phyloP scores from a whole-genome alignment of 1,140 invertebrate genomes.

The Temnothorax longispinosus region DNA sequence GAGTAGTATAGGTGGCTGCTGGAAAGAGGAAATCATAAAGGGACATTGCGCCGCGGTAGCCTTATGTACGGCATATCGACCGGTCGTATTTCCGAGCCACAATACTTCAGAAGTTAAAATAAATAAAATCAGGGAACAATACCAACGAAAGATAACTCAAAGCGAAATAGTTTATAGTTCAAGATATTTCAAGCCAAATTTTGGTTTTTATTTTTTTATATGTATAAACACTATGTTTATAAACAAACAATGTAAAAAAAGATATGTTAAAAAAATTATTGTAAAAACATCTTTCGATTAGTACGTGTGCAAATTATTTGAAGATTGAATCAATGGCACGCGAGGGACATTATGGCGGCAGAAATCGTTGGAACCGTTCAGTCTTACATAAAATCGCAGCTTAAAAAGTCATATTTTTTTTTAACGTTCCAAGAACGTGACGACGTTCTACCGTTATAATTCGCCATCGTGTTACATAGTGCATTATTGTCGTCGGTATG shows the following conservation, averaged over 20 bases:
- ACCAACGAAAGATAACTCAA: not conserved
- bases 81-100: not conserved
- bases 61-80: not conserved
- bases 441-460: constrained; percentile 1
- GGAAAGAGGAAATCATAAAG: not conserved
- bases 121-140: not conserved
- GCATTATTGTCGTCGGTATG: constrained; percentile 40
- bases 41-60: not conserved
- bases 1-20: not conserved
- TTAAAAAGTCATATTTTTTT: not conserved
- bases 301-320: not conserved
- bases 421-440: not conserved
- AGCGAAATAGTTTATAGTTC: not conserved
- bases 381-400: not conserved
- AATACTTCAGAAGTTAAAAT: not conserved
- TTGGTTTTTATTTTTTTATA: not conserved
- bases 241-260: constrained; percentile 1
- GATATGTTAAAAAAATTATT: not conserved
- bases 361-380: not conserved
- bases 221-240: not conserved
- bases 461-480: not conserved
- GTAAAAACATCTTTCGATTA: not conserved
- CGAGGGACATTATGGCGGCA: not conserved
- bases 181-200: not conserved
- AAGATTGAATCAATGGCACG: not conserved